Percentiles rank a stretch among this genome's conserved stretches.
Evolutionary conservation across 2,888 invertebrate genomes (phyloP).

Genomic region (Artemia sp.): DNA sequence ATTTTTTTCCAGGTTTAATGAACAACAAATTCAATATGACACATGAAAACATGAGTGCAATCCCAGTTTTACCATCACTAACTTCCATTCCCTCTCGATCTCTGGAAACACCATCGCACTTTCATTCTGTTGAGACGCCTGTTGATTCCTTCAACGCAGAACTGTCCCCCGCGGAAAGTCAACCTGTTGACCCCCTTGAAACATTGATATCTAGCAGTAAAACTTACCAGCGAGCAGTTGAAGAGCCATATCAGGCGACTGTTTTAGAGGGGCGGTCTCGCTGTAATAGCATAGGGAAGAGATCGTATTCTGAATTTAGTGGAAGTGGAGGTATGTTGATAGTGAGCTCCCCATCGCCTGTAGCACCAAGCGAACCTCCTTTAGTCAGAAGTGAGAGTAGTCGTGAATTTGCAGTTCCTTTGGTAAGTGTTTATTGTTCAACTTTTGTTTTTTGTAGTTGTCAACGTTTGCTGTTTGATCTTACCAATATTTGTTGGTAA

Average conservation of each 20-base stretch:
- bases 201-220: neutral
- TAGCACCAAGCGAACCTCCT: neutral
- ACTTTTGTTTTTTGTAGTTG: no score
- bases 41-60: no score
- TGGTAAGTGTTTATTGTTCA: neutral
- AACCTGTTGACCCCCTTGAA: neutral
- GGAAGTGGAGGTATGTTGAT: neutral
- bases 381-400: neutral
- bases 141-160: neutral
- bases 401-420: neutral
- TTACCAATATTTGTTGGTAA: no score
- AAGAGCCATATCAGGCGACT: neutral
- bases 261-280: neutral
- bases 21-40: no score
- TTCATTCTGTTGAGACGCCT: neutral
- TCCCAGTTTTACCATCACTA: no score
- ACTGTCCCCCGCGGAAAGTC: neutral
- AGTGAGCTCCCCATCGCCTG: neutral
- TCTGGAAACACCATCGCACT: no score
- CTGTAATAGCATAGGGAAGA: neutral
- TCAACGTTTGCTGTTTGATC: no score
- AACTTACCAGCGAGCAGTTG: neutral
- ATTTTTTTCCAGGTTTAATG: no score
- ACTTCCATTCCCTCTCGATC: no score
- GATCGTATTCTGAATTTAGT: slow-evolving; percentile 2